Evolutionary conservation across 92 coral and sea anemone genomes (phyloP).

Genomic region (Porites lobata): DNA sequence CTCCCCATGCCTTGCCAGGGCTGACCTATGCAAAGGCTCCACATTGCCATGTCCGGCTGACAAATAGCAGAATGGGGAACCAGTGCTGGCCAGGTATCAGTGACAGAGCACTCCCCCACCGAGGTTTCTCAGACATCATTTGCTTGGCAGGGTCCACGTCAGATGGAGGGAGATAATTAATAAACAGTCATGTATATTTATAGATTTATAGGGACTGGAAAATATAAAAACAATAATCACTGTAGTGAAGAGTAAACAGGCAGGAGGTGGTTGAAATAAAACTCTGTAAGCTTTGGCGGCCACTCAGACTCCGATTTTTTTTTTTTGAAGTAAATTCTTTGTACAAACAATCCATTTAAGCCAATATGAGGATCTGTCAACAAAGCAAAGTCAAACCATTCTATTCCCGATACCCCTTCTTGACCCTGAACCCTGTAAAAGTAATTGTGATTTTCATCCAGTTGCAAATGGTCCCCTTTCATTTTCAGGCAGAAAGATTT

Average conservation of each 20-base stretch:
- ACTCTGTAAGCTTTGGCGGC: conserved; percentile 61
- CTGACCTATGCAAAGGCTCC: no score
- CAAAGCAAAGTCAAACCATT: conserved; percentile 65
- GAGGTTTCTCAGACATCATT: no score
- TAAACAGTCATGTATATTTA: no score
- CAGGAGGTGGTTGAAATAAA: conserved; percentile 49
- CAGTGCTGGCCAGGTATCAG: no score
- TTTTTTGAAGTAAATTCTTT: conserved; percentile 52
- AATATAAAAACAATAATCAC: no score
- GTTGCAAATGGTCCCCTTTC: conserved; percentile 39
- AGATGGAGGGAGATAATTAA: no score
- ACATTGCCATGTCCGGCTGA: neutral
- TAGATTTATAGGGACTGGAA: no score
- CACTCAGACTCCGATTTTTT: conserved; percentile 55
- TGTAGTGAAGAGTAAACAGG: neutral
- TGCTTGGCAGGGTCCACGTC: no score
- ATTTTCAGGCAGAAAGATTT: conserved; percentile 40
- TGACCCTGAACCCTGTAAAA: conserved; percentile 48
- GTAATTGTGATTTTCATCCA: conserved; percentile 47
- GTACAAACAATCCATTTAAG: conserved; percentile 50
- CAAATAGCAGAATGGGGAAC: neutral
- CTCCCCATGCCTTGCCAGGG: no score
- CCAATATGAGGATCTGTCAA: conserved; percentile 57
- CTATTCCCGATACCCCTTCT: conserved; percentile 49
- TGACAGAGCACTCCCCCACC: no score